Evolutionary conservation across 2,888 invertebrate genomes (phyloP).

Genomic region (Drosophila pegasa): DNA sequence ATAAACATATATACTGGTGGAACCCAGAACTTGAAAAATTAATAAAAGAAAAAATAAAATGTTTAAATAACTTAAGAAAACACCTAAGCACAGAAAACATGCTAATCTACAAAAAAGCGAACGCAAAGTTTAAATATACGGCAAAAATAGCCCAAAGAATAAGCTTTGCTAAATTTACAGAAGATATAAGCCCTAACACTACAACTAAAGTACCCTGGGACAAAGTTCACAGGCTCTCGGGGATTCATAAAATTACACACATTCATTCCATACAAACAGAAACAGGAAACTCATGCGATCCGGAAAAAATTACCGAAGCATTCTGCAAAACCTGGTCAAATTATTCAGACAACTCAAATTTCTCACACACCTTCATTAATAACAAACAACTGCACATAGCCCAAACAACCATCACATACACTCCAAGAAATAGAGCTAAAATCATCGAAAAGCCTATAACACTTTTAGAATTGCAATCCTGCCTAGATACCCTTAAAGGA

Average conservation of each 20-base stretch:
- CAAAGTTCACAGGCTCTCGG: not conserved
- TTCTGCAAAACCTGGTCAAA: not conserved
- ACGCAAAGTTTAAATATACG: not conserved
- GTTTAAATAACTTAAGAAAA: not conserved
- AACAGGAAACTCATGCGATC: not conserved
- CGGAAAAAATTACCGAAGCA: not conserved
- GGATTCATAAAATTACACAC: not conserved
- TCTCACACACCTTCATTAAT: not conserved
- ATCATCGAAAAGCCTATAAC: not conserved
- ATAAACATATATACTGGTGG: constrained; percentile 2
- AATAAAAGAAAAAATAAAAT: not conserved
- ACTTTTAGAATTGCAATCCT: not conserved
- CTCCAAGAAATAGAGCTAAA: not conserved
- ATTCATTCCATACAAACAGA: not conserved
- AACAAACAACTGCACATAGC: not conserved
- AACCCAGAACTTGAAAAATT: not conserved
- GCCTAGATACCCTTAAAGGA: not conserved
- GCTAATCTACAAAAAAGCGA: not conserved
- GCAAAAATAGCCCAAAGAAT: not conserved
- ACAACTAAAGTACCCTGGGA: not conserved
- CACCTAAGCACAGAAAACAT: not conserved
- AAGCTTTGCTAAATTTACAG: too few species aligned
- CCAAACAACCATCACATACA: not conserved
- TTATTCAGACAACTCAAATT: not conserved
- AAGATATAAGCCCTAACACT: not conserved